Conservation (phyloP, 2,888 invertebrate species). For the Sesamia inferens region DNA sequence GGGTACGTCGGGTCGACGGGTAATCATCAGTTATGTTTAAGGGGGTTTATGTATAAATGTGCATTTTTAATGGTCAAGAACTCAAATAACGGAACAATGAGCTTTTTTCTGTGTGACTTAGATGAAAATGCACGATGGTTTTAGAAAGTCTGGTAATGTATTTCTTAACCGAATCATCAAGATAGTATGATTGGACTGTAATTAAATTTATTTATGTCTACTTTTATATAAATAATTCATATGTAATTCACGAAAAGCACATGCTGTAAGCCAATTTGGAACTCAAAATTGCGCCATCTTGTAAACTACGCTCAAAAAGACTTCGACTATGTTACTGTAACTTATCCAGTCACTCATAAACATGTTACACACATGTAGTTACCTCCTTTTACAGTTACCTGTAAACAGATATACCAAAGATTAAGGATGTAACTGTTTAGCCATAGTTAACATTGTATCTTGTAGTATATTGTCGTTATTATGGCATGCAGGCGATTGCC, state of each 20-base stretch:
- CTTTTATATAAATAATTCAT: no score
- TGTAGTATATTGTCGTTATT: conserved; percentile 45
- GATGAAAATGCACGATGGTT: no score
- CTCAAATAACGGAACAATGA: no score
- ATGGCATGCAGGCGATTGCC: conserved; percentile 24
- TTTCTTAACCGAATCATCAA: not conserved
- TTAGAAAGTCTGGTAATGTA: no score
- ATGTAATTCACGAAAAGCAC: not conserved
- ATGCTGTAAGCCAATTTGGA: not conserved
- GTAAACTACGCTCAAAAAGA: not conserved
- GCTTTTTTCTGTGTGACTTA: no score
- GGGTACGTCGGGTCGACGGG: no score
- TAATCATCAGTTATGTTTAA: no score
- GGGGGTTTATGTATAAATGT: no score
- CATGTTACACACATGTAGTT: conserved; percentile 59
- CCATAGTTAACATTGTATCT: conserved; percentile 52
- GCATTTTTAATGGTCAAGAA: no score
- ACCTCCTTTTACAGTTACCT: conserved; percentile 75
- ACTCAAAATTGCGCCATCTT: not conserved
- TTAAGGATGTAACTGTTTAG: conserved; percentile 72
- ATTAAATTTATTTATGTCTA: no score
- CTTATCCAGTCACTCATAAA: conserved; percentile 62
- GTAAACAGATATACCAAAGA: conserved; percentile 73
- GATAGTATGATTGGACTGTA: not conserved
- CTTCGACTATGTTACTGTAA: not conserved